Evolutionary conservation across 2,797 vertebrate genomes (phyloP).

Genomic region (Falco cherrug): DNA sequence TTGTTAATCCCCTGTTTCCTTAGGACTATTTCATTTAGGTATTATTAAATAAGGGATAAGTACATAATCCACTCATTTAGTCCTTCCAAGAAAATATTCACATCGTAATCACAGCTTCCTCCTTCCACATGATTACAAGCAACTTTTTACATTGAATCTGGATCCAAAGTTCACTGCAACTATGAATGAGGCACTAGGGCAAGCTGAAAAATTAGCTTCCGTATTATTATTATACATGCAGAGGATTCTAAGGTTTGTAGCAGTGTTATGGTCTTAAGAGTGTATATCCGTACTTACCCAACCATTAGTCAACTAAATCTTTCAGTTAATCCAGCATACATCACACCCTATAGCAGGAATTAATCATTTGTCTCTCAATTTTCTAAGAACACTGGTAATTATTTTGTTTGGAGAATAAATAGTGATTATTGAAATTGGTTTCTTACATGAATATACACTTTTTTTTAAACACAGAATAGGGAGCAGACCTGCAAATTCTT

Average conservation of each 20-base stretch:
- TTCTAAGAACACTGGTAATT: neutral
- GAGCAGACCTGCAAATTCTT: neutral
- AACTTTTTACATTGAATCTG: constrained; percentile 28
- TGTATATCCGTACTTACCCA: neutral
- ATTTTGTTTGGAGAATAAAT: neutral
- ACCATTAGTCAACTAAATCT: constrained; percentile 2
- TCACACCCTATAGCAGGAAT: neutral
- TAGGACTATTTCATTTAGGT: constrained; percentile 50
- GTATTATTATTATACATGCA: neutral
- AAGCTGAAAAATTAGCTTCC: constrained; percentile 39
- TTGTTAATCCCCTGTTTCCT: constrained; percentile 64
- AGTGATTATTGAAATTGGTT: neutral
- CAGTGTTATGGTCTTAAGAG: neutral
- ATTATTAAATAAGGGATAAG: constrained; percentile 62
- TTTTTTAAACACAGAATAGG: neutral
- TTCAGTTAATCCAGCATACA: neutral
- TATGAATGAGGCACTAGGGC: neutral
- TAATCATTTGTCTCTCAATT: neutral
- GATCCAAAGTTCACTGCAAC: constrained; percentile 18
- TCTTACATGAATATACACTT: neutral
- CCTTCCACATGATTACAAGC: constrained; percentile 11
- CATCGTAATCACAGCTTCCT: neutral
- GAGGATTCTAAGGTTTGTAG: constrained; percentile 5
- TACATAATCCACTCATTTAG: constrained; percentile 63
- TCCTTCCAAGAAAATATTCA: constrained; percentile 54